Evolutionary conservation across 2,797 vertebrate species (phyloP).

Genomic region (Triplophysa bombifrons): DNA sequence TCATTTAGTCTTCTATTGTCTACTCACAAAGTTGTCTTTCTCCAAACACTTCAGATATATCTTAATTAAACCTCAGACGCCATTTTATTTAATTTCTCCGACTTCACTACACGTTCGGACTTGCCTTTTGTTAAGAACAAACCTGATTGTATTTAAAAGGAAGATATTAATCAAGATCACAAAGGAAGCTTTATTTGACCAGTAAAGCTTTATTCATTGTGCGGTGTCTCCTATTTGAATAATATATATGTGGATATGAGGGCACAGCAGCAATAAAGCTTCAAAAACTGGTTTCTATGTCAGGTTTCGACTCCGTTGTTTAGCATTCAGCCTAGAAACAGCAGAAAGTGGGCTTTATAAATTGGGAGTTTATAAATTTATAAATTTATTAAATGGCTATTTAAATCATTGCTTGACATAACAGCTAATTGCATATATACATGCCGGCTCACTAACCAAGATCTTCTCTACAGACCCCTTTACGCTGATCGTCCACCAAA

Average conservation of each 20-base stretch:
- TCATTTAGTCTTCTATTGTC: not conserved
- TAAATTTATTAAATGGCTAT: too few species aligned
- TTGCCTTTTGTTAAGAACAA: conserved; percentile 5
- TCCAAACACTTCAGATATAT: not conserved
- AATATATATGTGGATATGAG: too few species aligned
- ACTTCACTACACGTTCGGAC: not conserved
- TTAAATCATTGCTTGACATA: conserved; percentile 68
- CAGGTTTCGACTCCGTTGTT: too few species aligned
- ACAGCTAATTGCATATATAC: conserved; percentile 62
- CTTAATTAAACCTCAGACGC: not conserved
- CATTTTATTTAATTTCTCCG: not conserved
- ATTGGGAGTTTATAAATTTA: too few species aligned
- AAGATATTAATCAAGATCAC: too few species aligned
- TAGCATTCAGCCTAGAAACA: conserved; percentile 23
- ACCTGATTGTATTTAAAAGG: too few species aligned
- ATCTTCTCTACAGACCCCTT: conserved; percentile 18
- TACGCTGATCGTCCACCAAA: not conserved
- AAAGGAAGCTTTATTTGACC: too few species aligned
- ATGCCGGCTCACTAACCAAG: conserved; percentile 14
- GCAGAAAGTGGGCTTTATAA: conserved; percentile 63
- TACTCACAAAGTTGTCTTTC: not conserved
- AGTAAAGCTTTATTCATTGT: too few species aligned
- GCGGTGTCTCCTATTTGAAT: too few species aligned
- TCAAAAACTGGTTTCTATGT: too few species aligned
- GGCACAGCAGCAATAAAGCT: too few species aligned